Conservation (phyloP, 2,797 vertebrate species). For the Aldrovandia affinis region DNA sequence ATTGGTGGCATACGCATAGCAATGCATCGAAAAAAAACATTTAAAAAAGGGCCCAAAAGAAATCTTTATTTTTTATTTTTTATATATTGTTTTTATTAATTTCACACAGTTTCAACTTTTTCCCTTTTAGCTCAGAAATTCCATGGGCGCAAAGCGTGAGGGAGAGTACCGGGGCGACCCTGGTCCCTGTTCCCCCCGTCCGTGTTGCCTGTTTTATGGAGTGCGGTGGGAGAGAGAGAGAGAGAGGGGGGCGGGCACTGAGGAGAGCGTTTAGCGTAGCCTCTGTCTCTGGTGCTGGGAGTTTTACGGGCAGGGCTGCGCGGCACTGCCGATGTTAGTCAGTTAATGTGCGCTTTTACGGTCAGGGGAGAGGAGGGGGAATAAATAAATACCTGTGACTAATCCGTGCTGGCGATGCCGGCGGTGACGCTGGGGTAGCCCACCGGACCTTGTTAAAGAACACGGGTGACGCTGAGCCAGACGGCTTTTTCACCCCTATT, state of each 20-base stretch:
- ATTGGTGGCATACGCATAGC: too few relatives aligned
- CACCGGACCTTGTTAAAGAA: constrained; percentile 3
- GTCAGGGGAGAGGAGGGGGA: too few relatives aligned
- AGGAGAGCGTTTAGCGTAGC: not conserved
- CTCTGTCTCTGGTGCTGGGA: not conserved
- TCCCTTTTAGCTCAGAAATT: constrained; percentile 16
- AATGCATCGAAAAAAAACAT: too few relatives aligned
- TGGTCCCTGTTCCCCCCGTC: not conserved
- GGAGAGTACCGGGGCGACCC: not conserved
- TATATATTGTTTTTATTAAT: not conserved
- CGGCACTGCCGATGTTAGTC: not conserved
- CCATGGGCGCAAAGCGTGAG: not conserved
- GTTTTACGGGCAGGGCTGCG: constrained; percentile 13
- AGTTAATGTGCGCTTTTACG: constrained; percentile 1
- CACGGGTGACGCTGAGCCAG: not conserved
- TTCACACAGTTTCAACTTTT: constrained; percentile 17
- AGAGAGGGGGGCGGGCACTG: not conserved
- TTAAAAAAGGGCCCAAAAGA: not conserved
- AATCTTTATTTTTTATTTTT: not conserved
- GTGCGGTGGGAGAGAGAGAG: too few relatives aligned
- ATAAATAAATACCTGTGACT: not conserved
- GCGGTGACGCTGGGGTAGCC: not conserved
- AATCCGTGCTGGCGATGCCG: not conserved
- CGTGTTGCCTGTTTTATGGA: constrained; percentile 11
- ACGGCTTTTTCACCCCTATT: not conserved